These are phyloP conservation scores for Muscicapa adusta DNA, from an alignment of 2,113 vertebrate species.

Conservation along the genomic window DNA sequence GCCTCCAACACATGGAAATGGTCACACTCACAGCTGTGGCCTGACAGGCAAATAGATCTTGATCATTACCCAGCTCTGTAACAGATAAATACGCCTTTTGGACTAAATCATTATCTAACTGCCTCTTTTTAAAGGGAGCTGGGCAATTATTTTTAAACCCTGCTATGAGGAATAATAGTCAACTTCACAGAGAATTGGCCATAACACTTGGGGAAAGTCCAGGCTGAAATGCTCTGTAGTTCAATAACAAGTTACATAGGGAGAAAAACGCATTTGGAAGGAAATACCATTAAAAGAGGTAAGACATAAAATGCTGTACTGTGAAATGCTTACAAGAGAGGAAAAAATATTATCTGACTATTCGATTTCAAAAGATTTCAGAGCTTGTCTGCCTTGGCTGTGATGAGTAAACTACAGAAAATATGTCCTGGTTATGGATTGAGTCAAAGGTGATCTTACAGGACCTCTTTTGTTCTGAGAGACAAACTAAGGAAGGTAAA, in stretches of 20 bases:
- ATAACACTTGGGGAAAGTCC: conserved; percentile 64
- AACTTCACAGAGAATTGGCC: conserved; percentile 45
- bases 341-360: neutral
- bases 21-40: neutral
- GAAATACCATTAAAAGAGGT: conserved; percentile 60
- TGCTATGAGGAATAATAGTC: conserved; percentile 64
- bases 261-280: conserved; percentile 60
- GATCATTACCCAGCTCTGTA: neutral
- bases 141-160: conserved; percentile 69
- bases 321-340: neutral
- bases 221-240: conserved; percentile 52
- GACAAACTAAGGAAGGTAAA: conserved; percentile 49
- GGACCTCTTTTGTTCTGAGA: conserved; percentile 45
- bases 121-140: neutral
- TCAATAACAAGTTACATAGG: conserved; percentile 65
- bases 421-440: neutral
- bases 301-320: conserved; percentile 29
- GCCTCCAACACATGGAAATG: neutral
- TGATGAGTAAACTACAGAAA: conserved; percentile 22
- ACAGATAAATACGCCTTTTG: conserved; percentile 6
- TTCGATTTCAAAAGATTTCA: conserved; percentile 26
- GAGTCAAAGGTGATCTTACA: conserved; percentile 48
- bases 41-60: neutral
- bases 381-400: neutral
- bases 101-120: conserved; percentile 12